Percentiles rank a stretch among this genome's conserved stretches.
These are phyloP conservation scores for Colistium nudipinnis DNA, from an alignment of 2,113 vertebrate genomes.

Conservation along the genomic window DNA sequence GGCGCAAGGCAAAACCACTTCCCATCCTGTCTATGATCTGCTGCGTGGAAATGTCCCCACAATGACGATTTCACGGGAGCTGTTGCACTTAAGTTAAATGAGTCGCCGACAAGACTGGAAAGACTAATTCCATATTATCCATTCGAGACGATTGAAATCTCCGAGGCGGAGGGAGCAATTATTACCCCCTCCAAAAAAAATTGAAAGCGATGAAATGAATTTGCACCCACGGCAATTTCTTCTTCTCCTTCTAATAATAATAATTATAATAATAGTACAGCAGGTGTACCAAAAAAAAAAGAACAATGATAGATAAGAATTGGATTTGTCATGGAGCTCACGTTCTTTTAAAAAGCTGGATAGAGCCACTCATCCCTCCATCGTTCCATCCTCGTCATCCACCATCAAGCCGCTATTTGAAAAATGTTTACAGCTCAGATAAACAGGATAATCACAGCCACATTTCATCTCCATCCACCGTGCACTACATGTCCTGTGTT, in stretches of 20 bases:
- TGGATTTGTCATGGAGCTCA: background rate
- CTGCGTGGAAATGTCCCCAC: slow-evolving; percentile 78
- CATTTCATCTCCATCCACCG: slow-evolving; percentile 56
- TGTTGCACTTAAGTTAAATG: slow-evolving; percentile 63
- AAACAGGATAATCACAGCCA: slow-evolving; percentile 77
- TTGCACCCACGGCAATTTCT: no score
- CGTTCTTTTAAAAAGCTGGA: slow-evolving; percentile 2
- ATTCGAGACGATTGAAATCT: slow-evolving; percentile 63
- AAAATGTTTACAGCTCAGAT: slow-evolving; percentile 71
- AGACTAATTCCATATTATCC: slow-evolving; percentile 50
- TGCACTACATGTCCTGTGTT: slow-evolving; percentile 12
- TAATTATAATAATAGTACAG: slow-evolving; percentile 7
- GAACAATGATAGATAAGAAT: background rate
- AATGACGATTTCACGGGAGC: slow-evolving; percentile 71
- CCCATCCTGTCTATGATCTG: slow-evolving; percentile 83
- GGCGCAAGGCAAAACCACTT: slow-evolving; percentile 73
- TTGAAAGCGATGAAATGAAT: background rate
- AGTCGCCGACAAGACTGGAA: slow-evolving; percentile 56
- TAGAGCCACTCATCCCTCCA: slow-evolving; percentile 6
- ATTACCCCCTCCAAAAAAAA: slow-evolving; percentile 28
- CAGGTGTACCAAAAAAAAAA: slow-evolving; percentile 8
- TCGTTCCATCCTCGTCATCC: slow-evolving; percentile 51
- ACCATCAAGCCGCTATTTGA: slow-evolving; percentile 65
- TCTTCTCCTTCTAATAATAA: no score
- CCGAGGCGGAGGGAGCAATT: slow-evolving; percentile 48